Evolutionary conservation across 2,797 vertebrate species (phyloP), one percentile per base, ranked within the genome.

Genomic region (Chrysocyon brachyurus): DNA sequence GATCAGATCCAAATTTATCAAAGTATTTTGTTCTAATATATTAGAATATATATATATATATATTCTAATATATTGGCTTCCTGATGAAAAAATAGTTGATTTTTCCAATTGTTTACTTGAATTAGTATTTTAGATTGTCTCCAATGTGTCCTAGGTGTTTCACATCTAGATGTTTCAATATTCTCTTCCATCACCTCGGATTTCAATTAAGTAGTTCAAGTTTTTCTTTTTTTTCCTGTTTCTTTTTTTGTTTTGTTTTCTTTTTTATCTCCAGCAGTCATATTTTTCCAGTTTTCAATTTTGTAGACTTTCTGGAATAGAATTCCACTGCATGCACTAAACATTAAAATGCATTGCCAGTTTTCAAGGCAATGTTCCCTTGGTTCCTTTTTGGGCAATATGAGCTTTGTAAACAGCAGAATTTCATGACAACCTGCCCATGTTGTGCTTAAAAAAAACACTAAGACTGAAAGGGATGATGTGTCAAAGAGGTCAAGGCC

Each of bases 261-360:
- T 17, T 61, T 70, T 84, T 40, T 61, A 54, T 77, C 31, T 84
- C 26, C 79, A 82, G 16, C 0, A 75, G 64, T 81, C 17, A n/a
- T 6, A 17, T 28, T 91, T 95, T 95, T 36, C 90, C 31, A 94
- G 40, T 85, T 85, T 77, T 96, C 33, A 90, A 6, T 87, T 56
- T 52, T 81, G 40, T 70, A 87, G 56, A 28, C 8, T 95, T 54
- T 70, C 31, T 95, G 12, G 6, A 85, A 84, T 26, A 86, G 7
- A 81, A 59, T 64, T 81, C 9, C 24, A 2, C 31, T 78, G 40
- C 17, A 68, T 6, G 0, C 17, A 33, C 10, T 40, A 83, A 68
- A 40, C 22, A 46, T 46, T 46, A 82, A 19, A 93, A 75, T 26
- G 7, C 15, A 64, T 28, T 26, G n/a, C 40, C 79, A 61, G 17